Conservation (phyloP, 2,113 vertebrate genomes). For the Scartelaos histophorus region DNA sequence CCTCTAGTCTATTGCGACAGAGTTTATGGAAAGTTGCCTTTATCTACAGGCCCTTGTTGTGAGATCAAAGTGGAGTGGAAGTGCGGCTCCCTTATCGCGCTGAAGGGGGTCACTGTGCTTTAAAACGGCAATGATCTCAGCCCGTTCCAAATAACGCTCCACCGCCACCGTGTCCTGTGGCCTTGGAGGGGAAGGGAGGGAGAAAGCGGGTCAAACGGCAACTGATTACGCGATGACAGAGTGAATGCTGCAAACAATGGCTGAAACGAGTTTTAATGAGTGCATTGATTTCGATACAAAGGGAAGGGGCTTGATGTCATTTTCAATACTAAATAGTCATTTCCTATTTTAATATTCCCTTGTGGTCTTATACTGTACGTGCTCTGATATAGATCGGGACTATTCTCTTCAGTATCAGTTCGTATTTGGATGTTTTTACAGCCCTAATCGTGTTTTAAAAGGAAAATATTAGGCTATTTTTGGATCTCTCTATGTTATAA, state of each 20-base stretch:
- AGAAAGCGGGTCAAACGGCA: constrained; percentile 60
- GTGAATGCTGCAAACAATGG: not conserved
- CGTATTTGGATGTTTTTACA: too few species aligned
- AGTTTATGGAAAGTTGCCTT: constrained; percentile 7
- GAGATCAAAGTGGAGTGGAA: constrained; percentile 40
- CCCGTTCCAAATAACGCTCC: constrained; percentile 35
- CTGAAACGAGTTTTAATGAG: not conserved
- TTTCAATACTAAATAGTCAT: too few species aligned
- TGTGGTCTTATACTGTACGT: too few species aligned
- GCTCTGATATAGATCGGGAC: too few species aligned
- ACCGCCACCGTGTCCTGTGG: constrained; percentile 1
- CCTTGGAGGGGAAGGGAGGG: constrained; percentile 32
- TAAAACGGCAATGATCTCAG: constrained; percentile 46
- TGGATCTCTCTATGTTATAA: too few species aligned
- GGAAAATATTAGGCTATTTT: too few species aligned
- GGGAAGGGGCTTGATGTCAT: too few species aligned
- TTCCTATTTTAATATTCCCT: too few species aligned
- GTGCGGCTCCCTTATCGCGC: constrained; percentile 35
- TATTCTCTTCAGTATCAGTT: too few species aligned
- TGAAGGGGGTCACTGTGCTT: constrained; percentile 18
- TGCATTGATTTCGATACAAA: too few species aligned
- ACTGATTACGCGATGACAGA: constrained; percentile 59
- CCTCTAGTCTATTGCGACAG: not conserved
- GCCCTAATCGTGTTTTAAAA: too few species aligned
- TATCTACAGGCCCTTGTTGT: constrained; percentile 1